Conservation (phyloP, 2,797 vertebrate genomes). For the Picus viridis region DNA sequence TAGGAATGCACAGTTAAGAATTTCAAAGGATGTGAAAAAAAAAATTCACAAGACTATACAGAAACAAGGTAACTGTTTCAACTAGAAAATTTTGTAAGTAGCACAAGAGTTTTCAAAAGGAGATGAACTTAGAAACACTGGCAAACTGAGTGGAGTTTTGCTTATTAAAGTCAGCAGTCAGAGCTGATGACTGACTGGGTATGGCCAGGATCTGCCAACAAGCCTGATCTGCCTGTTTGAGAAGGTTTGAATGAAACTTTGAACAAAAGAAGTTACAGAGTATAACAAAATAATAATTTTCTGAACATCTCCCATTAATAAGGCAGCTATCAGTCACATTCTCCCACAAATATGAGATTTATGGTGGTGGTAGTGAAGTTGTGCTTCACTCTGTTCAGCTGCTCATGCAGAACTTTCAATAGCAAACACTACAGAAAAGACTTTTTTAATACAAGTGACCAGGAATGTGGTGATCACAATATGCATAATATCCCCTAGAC, state of each 20-base stretch:
- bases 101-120: not conserved
- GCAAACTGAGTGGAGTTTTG: not conserved
- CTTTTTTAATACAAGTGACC: not conserved
- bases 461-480: not conserved
- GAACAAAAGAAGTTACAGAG: not conserved
- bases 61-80: not conserved
- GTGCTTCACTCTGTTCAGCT: not conserved
- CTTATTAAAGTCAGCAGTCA: not conserved
- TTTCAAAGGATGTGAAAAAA: not conserved
- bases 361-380: too few species aligned
- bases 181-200: not conserved
- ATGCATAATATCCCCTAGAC: rapidly evolving
- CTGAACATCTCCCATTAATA: not conserved
- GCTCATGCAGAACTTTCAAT: not conserved
- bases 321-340: not conserved
- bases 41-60: not conserved
- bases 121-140: not conserved
- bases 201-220: not conserved
- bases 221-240: not conserved
- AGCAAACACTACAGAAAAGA: not conserved
- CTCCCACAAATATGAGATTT: not conserved
- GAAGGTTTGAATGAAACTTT: not conserved
- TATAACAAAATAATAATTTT: not conserved
- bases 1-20: not conserved
- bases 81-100: not conserved